Percentiles rank a stretch among this genome's conserved stretches.
phyloP scores from a whole-genome alignment of 2,113 vertebrate species.

The Balaeniceps rex region DNA sequence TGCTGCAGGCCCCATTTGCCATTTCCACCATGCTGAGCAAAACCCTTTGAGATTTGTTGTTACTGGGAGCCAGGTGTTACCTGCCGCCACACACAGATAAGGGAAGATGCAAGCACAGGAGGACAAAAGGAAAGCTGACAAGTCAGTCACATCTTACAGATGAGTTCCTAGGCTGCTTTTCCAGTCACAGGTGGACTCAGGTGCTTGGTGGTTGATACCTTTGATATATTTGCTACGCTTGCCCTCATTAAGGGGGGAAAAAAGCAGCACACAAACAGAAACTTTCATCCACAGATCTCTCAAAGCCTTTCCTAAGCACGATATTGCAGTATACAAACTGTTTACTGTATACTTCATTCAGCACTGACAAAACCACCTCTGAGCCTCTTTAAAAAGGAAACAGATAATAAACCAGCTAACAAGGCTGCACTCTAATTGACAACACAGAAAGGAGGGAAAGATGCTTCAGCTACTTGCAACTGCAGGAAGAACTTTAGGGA shows the following conservation, averaged over 20 bases:
- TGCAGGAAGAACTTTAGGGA: background rate
- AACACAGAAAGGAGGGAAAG: background rate
- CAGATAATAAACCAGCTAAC: constrained; percentile 45
- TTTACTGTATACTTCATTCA: constrained; percentile 2
- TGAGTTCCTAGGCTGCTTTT: background rate
- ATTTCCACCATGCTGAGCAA: background rate
- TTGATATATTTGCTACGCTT: background rate
- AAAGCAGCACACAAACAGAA: background rate
- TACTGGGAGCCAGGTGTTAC: background rate
- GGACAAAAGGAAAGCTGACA: background rate
- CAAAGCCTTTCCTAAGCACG: background rate
- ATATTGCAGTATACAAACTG: background rate
- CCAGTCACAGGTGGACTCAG: background rate
- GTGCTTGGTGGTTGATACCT: background rate
- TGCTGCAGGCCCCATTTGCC: background rate
- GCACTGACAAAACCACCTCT: constrained; percentile 36
- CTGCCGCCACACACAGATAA: background rate
- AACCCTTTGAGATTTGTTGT: background rate
- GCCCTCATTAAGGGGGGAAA: background rate
- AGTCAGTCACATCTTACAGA: background rate
- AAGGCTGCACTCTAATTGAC: constrained; percentile 44
- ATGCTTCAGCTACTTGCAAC: background rate
- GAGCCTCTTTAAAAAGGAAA: constrained; percentile 38
- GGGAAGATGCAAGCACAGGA: background rate
- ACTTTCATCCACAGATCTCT: background rate